Percentiles rank a stretch among this genome's conserved stretches.
Evolutionary conservation across 2,113 vertebrate genomes (phyloP).

Genomic region (Puffinus mauretanicus): DNA sequence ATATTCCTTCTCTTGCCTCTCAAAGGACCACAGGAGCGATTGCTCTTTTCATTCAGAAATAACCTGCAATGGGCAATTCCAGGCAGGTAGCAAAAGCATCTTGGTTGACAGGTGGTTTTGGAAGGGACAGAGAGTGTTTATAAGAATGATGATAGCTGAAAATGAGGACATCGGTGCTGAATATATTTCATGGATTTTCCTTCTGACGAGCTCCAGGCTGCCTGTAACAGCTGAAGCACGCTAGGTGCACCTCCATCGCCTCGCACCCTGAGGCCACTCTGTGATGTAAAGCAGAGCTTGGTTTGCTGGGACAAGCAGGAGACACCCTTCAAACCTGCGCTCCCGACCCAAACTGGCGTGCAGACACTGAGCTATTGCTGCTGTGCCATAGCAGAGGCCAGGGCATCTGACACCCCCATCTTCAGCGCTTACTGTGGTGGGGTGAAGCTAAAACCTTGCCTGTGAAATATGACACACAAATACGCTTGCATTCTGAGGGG

Average conservation of each 20-base stretch:
- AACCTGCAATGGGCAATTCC: background rate
- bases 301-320: background rate
- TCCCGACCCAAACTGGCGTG: background rate
- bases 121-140: background rate
- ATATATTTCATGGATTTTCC: background rate
- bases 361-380: background rate
- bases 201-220: background rate
- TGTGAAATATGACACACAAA: background rate
- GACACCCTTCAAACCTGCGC: rapidly evolving
- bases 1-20: background rate
- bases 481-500: background rate
- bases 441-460: background rate
- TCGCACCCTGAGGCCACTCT: background rate
- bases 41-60: background rate
- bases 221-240: background rate
- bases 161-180: background rate
- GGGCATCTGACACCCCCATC: background rate
- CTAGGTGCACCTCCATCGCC: rapidly evolving
- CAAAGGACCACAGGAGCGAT: background rate
- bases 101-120: background rate
- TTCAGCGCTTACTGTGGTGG: background rate
- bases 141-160: background rate
- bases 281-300: background rate
- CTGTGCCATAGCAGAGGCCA: background rate
- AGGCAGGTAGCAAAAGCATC: background rate